Evolutionary conservation across 2,113 vertebrate species (phyloP).

Genomic region (Gallinago undulata): DNA sequence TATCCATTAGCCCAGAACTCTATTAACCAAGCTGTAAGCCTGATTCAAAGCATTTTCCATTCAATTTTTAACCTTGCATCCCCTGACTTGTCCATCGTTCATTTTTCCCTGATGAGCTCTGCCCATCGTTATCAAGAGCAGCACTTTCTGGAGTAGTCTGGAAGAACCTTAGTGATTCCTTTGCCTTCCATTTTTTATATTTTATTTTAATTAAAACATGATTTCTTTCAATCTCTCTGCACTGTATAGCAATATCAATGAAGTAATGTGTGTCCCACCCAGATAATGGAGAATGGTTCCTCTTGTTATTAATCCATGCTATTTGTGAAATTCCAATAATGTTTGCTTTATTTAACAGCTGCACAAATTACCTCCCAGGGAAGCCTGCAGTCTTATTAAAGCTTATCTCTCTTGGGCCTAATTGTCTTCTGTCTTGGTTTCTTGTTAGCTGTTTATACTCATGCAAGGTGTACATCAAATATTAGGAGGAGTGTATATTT

Average conservation of each 20-base stretch:
- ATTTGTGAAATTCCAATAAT: neutral
- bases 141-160: neutral
- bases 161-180: neutral
- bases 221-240: neutral
- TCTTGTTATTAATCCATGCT: neutral
- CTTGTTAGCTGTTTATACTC: neutral
- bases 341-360: constrained; percentile 8
- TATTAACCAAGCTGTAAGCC: neutral
- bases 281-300: neutral
- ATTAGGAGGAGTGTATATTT: neutral
- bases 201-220: neutral
- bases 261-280: neutral
- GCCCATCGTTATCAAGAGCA: neutral
- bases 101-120: neutral
- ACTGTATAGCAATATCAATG: neutral
- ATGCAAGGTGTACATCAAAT: neutral
- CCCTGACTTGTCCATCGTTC: neutral
- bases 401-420: neutral
- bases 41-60: neutral
- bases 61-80: neutral
- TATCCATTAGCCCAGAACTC: neutral
- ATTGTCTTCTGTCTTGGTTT: neutral
- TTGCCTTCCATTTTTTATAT: neutral
- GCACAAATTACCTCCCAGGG: neutral
- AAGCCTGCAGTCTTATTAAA: neutral